A percentile compares a stretch with the other conserved stretches of the same genome.
These are phyloP conservation scores for Nettapus auritus DNA, from an alignment of 2,113 vertebrate genomes.

Conservation along the genomic window DNA sequence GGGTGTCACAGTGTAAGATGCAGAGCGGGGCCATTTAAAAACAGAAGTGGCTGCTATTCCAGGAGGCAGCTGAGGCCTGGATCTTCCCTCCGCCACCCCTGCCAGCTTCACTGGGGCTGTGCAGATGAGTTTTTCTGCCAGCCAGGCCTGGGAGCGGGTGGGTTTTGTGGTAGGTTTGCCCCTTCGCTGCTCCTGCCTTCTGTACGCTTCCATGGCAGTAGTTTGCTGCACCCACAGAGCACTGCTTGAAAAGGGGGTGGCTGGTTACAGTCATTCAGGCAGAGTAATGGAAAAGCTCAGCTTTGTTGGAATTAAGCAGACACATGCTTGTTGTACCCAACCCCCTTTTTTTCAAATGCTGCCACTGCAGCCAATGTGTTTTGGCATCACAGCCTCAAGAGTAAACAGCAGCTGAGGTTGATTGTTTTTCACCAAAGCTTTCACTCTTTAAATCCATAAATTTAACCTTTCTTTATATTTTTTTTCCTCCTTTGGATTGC, in stretches of 20 bases:
- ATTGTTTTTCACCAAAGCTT: not conserved
- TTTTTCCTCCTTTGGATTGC: not conserved
- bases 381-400: not conserved
- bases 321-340: accelerated
- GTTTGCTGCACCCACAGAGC: accelerated
- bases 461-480: not conserved
- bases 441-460: not conserved
- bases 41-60: not conserved
- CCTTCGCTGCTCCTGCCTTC: not conserved
- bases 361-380: not conserved
- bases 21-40: not conserved
- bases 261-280: accelerated
- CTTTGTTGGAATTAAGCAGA: not conserved
- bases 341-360: not conserved
- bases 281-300: not conserved
- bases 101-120: not conserved
- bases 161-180: not conserved
- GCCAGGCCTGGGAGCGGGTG: not conserved
- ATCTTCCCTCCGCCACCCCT: not conserved
- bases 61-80: not conserved
- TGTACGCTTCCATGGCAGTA: accelerated
- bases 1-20: not conserved
- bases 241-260: not conserved
- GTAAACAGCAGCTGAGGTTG: not conserved
- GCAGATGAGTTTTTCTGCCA: not conserved